Evolutionary conservation across 37 sponge, comb jelly and placozoan species (phyloP).

Genomic region (Diacarnus erythraeanus): DNA sequence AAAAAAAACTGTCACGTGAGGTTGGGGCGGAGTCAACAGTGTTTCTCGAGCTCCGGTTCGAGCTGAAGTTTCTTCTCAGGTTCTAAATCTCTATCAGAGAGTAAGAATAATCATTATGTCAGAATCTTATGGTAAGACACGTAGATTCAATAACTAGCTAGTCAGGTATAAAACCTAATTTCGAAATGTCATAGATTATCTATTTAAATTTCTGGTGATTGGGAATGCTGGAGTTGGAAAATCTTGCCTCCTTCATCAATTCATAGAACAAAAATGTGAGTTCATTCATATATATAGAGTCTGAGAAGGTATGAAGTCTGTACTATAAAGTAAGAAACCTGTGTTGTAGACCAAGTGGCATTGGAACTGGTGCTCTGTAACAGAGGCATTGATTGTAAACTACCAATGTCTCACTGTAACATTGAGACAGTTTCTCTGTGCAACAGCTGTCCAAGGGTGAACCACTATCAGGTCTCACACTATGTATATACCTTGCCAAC

Average conservation of each 20-base stretch:
- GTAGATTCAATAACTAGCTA: not conserved
- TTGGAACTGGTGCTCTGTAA: no score
- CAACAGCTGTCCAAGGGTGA: no score
- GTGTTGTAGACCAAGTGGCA: no score
- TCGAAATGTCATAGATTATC: slow-evolving; percentile 86
- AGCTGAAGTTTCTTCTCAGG: not conserved
- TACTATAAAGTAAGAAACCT: no score
- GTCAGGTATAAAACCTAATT: not conserved
- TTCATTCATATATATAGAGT: no score
- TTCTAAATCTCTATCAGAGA: not conserved
- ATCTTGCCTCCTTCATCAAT: slow-evolving; percentile 98
- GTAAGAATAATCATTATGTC: not conserved
- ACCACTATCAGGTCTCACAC: no score
- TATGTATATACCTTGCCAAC: no score
- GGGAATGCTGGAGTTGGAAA: slow-evolving; percentile 99
- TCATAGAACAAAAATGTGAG: slow-evolving; percentile 99
- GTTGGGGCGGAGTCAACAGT: not conserved
- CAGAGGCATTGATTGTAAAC: no score
- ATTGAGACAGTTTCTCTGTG: no score
- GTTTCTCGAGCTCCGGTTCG: not conserved
- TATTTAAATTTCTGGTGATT: slow-evolving; percentile 99
- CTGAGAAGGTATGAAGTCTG: no score
- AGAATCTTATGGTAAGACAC: not conserved
- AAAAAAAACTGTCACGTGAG: not conserved
- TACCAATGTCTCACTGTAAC: no score